Conservation (phyloP, 2,888 invertebrate genomes). For the Epistrophe eligans region DNA sequence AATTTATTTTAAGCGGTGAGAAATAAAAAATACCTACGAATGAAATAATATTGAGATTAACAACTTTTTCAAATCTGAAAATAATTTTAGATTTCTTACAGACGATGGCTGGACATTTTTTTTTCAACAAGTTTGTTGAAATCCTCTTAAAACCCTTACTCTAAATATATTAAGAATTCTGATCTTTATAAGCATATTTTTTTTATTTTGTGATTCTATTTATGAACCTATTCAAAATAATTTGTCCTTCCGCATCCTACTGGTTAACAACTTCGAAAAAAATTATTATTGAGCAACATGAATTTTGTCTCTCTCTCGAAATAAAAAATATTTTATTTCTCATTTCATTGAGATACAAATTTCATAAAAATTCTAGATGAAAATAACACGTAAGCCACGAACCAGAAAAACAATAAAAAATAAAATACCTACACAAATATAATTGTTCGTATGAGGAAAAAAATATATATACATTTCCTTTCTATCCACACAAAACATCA, state of each 20-base stretch:
- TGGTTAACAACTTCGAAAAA: background rate
- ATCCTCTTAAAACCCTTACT: too few species aligned
- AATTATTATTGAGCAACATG: constrained; percentile 1
- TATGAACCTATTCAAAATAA: background rate
- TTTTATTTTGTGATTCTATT: background rate
- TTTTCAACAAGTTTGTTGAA: too few species aligned
- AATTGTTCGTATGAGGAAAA: constrained; percentile 25
- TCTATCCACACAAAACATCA: constrained; percentile 8
- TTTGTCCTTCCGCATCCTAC: constrained; percentile 1
- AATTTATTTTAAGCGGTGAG: too few species aligned
- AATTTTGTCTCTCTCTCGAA: constrained; percentile 23
- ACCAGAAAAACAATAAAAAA: constrained; percentile 28
- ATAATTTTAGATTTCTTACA: too few species aligned
- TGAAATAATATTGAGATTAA: too few species aligned
- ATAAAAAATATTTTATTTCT: background rate
- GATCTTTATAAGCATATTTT: too few species aligned
- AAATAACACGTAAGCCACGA: constrained; percentile 51
- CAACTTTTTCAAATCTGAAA: too few species aligned
- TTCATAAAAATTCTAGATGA: constrained; percentile 54
- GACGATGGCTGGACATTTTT: too few species aligned
- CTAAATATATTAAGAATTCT: too few species aligned
- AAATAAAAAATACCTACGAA: too few species aligned
- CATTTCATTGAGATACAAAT: constrained; percentile 35
- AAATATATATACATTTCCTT: constrained; percentile 27
- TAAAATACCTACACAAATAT: background rate